These are phyloP conservation scores for Orchestes rusci DNA, from an alignment of 2,888 invertebrate species.

Conservation along the genomic window DNA sequence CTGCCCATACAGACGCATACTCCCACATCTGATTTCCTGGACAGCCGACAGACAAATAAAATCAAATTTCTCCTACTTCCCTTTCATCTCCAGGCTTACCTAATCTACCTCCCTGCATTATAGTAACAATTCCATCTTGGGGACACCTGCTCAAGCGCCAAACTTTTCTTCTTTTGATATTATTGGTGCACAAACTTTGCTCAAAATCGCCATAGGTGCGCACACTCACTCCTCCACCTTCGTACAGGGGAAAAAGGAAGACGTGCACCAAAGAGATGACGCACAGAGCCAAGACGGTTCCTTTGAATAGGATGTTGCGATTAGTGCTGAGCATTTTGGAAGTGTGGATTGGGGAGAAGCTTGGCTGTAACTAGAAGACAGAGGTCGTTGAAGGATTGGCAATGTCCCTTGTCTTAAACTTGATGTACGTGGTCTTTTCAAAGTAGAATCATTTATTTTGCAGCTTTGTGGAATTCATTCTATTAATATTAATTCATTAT, in stretches of 20 bases:
- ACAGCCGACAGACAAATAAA: not conserved
- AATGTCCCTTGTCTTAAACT: too few relatives aligned
- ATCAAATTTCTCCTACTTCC: not conserved
- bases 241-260: slow-evolving; percentile 53
- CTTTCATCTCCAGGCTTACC: slow-evolving; percentile 35
- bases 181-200: slow-evolving; percentile 48
- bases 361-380: too few relatives aligned
- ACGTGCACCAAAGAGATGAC: slow-evolving; percentile 54
- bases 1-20: slow-evolving; percentile 47
- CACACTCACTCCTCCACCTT: slow-evolving; percentile 28
- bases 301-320: slow-evolving; percentile 53
- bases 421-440: not conserved
- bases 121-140: slow-evolving; percentile 45
- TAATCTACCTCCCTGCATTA: slow-evolving; percentile 39
- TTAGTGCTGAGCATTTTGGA: slow-evolving; percentile 48
- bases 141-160: slow-evolving; percentile 42
- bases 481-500: too few relatives aligned
- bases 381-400: too few relatives aligned
- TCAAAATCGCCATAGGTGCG: slow-evolving; percentile 49
- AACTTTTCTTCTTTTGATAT: slow-evolving; percentile 41
- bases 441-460: not conserved
- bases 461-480: too few relatives aligned
- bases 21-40: slow-evolving; percentile 48
- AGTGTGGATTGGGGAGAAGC: not conserved
- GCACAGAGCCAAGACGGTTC: slow-evolving; percentile 51